Evolutionary conservation across 2,797 vertebrate species (phyloP), one percentile per base, ranked within the genome.

Genomic region (Brachymystax lenok): DNA sequence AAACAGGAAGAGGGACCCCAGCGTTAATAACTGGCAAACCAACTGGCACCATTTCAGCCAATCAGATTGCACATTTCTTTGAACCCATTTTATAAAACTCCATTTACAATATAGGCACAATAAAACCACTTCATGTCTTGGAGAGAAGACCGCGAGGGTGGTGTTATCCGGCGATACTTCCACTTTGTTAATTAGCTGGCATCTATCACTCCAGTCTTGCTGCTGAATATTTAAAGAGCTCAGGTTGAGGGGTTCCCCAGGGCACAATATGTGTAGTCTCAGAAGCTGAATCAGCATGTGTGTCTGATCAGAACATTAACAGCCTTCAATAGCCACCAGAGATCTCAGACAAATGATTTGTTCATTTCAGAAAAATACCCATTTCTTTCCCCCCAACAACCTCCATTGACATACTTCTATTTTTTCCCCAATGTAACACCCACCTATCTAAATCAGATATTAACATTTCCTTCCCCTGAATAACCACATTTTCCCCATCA

Each of bases 161-260:
- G 77, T 84, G 81, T 81, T 69, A 73, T 52, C 63, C 54, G 13
- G 35, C 73, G 78, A 40, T 74, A 50, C 67, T 51, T 68, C 80
- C 71, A 28, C 67, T 51, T 72, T 83, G 73, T 83, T 87, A 86
- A 90, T 84, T 81, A 74, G 69, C 10, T 84, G 79, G 82, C 82
- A 83, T 84, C 79, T 74, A 84, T 88, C 88, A 84, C 69, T 19
- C 14, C 35, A 28, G 16, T 5, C 50, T 17, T 19, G 51, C 24
- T 88, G 79, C 52, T 90, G 77, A 86, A 92, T 90, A 87, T 90
- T 88, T 89, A 79, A 91, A 82, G 51, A 75, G 80, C 69, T 61
- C 78, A 79, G 82, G 84, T 87, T 82, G 66, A 33, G 2, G 13
- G 66, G 4, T 17, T 28, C 85, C 79, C 77, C 27, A 10, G 81